Base-by-base conservation (phyloP, 92 coral and sea anemone species). In the Muricea muricata region DNA sequence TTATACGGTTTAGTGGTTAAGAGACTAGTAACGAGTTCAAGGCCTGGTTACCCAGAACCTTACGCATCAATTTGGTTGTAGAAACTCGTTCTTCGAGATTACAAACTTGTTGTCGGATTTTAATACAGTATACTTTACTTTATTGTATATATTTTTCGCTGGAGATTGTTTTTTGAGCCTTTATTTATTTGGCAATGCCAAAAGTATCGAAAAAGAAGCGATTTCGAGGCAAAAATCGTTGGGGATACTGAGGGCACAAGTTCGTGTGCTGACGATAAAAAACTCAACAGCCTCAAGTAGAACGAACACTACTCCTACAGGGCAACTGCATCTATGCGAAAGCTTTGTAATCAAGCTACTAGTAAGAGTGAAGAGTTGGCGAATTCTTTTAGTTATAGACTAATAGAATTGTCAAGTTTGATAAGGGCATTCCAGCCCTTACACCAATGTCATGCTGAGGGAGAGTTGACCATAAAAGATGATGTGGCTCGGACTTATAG, bases 351-450 rank as follows among this genome's bases (percentile, higher is more conserved):
- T 65, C 72, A 65, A 29, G 34, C 31, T 15, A 18, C 33, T 29
- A 18, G 34, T 29, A 33, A 65, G 4, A 6, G 32, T 65, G 72
- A 65, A 7, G 72, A 65, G 25, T 65, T 65, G 31, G 72, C n/a
- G n/a, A 29, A 29, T 24, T 24, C 72, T 23, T 65, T 23, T 29
- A 65, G 72, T 29, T 65, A 6, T 25, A 65, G 72, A 65, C 34
- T 65, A 39, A 65, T 65, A 23, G 72, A 65, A 29, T 29, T 65
- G 35, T 65, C 72, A 65, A 65, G 34, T 65, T 65, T 65, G 72
- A 7, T 65, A 18, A 65, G 32, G 14, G 72, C 72, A 3, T 54
- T 54, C 20, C 61, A 54, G 20, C 61, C 61, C 25, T 54, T 54
- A 23, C 61, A 54, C 25, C 20, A 54, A 18, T n/a, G n/a, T n/a